Evolutionary conservation across 1,140 invertebrate genomes (phyloP).

Genomic region (Drosophila nasuta): DNA sequence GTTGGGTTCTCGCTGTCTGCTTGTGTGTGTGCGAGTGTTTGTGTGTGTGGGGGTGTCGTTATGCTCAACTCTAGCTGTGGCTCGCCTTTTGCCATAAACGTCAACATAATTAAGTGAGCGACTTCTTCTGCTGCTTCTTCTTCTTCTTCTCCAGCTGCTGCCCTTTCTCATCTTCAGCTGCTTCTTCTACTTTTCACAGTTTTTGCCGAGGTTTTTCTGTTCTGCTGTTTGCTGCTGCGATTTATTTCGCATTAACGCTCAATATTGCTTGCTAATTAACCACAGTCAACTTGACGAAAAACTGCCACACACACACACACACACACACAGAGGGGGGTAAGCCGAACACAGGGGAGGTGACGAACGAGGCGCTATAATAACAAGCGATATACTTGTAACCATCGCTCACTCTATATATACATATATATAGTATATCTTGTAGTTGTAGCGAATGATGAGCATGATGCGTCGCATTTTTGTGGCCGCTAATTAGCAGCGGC

Average conservation of each 20-base stretch:
- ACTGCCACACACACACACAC: conserved; percentile 60
- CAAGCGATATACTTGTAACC: conserved; percentile 26
- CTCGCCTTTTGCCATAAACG: conserved; percentile 65
- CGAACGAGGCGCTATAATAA: conserved; percentile 55
- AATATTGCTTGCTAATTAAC: conserved; percentile 82
- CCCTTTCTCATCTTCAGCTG: not conserved
- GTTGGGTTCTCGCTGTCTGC: conserved; percentile 34
- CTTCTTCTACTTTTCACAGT: conserved; percentile 4
- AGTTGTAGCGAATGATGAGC: conserved; percentile 46
- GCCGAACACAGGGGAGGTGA: not conserved
- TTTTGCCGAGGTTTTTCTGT: conserved; percentile 33
- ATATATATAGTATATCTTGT: not conserved
- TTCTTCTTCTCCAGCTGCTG: conserved; percentile 38
- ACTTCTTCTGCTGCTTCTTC: conserved; percentile 3
- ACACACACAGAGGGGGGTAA: not conserved
- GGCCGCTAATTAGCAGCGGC: conserved; percentile 70
- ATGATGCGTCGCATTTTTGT: conserved; percentile 75
- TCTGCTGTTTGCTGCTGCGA: conserved; percentile 59
- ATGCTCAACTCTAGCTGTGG: conserved; percentile 24
- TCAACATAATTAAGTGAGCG: conserved; percentile 82
- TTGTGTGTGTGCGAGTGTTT: not conserved
- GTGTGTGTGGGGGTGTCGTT: conserved; percentile 31
- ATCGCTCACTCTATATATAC: conserved; percentile 22
- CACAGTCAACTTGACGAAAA: conserved; percentile 59
- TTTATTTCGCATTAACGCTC: conserved; percentile 83